phyloP scores from a whole-genome alignment of 2,797 vertebrate species.

The Mionectes olivaceus region DNA sequence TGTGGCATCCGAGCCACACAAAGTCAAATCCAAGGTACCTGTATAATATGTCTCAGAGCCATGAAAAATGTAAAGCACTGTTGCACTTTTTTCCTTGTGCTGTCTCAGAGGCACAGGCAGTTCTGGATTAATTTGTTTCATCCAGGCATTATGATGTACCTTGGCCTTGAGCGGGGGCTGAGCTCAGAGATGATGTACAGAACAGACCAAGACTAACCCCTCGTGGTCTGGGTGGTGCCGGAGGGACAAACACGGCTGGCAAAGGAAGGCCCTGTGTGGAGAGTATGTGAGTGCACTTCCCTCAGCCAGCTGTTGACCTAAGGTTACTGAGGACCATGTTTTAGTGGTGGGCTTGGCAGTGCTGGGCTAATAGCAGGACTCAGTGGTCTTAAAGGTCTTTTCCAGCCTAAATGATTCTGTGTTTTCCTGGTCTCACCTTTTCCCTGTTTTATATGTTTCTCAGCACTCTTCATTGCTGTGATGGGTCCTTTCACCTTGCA shows the following conservation, averaged over 20 bases:
- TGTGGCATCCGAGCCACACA: background rate
- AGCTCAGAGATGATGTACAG: background rate
- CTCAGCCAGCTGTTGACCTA: background rate
- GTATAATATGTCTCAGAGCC: background rate
- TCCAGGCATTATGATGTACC: background rate
- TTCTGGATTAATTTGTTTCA: background rate
- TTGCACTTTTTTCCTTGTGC: background rate
- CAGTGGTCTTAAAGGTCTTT: background rate
- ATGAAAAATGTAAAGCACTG: background rate
- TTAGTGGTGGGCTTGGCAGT: background rate
- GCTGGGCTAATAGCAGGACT: background rate
- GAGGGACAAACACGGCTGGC: background rate
- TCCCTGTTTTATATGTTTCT: background rate
- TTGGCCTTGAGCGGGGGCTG: background rate
- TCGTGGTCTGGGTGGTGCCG: fast-evolving
- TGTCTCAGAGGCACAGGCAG: background rate
- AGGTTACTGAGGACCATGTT: background rate
- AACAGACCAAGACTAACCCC: background rate
- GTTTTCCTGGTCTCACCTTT: background rate
- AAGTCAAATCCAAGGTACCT: background rate
- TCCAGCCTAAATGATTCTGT: background rate
- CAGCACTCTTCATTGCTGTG: background rate
- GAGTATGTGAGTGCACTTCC: fast-evolving
- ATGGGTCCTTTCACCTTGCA: background rate
- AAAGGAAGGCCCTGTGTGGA: fast-evolving